Conservation (phyloP, 2,888 invertebrate species). For the Seira ritae region DNA sequence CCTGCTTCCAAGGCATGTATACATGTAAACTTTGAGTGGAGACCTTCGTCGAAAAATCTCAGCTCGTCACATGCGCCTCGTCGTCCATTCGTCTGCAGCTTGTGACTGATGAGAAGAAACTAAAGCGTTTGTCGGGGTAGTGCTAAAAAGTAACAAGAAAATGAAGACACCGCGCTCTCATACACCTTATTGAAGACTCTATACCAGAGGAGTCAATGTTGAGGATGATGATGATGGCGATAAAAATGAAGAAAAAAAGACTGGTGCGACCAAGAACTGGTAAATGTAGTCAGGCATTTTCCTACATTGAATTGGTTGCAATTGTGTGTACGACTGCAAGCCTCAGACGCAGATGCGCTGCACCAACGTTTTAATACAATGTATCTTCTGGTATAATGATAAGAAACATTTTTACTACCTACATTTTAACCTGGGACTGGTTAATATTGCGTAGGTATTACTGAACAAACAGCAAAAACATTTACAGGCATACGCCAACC, state of each 20-base stretch:
- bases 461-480: too few species aligned
- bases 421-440: not conserved
- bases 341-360: not conserved
- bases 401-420: not conserved
- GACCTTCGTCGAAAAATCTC: too few species aligned
- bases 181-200: not conserved
- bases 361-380: not conserved
- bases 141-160: slow-evolving; percentile 47
- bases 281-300: not conserved
- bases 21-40: not conserved
- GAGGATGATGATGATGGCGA: slow-evolving; percentile 1
- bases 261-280: not conserved
- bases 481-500: too few species aligned
- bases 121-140: slow-evolving; percentile 40
- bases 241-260: slow-evolving; percentile 18
- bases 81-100: slow-evolving; percentile 11
- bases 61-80: not conserved
- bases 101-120: slow-evolving; percentile 47
- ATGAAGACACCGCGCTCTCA: slow-evolving; percentile 32
- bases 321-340: not conserved
- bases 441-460: not conserved
- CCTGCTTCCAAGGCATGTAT: not conserved
- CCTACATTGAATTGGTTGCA: too few species aligned
- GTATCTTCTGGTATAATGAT: not conserved
- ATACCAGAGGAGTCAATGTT: not conserved